These are phyloP conservation scores for Enteromius argenteus DNA, from an alignment of 2,797 vertebrate species.

Conservation along the genomic window DNA sequence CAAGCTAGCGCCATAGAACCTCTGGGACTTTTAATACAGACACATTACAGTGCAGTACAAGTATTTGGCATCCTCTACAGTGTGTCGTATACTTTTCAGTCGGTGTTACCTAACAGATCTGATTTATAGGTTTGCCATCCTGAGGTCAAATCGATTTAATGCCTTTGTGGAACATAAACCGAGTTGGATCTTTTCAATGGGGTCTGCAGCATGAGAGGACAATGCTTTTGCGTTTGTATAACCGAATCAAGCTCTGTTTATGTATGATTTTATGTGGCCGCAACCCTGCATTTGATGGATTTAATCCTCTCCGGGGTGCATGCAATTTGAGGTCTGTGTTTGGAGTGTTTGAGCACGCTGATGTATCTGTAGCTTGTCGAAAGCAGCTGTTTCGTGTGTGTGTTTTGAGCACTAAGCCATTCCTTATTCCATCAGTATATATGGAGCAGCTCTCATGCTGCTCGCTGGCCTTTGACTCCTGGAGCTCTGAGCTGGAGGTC, in stretches of 20 bases:
- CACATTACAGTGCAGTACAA: not conserved
- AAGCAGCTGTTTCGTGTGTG: not conserved
- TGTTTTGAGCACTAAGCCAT: not conserved
- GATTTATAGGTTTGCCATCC: slow-evolving; percentile 5
- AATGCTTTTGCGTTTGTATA: not conserved
- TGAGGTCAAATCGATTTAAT: slow-evolving; percentile 35
- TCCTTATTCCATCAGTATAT: slow-evolving; percentile 19
- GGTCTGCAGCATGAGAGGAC: not conserved
- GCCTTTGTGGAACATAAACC: slow-evolving; percentile 8
- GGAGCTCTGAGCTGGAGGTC: slow-evolving; percentile 43
- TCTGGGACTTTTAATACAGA: not conserved
- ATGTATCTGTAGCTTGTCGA: slow-evolving; percentile 7
- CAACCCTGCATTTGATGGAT: not conserved
- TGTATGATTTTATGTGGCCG: not conserved
- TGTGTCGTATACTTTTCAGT: not conserved
- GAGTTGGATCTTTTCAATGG: not conserved
- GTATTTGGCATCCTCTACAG: not conserved
- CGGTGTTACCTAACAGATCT: not conserved
- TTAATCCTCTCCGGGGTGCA: slow-evolving; percentile 6
- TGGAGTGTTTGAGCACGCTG: slow-evolving; percentile 3
- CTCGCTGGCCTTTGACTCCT: slow-evolving; percentile 49
- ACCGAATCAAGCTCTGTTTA: slow-evolving; percentile 2
- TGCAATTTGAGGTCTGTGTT: slow-evolving; percentile 23
- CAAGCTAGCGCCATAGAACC: not conserved
- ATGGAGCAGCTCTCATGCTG: slow-evolving; percentile 32